phyloP scores from a whole-genome alignment of 2,113 vertebrate species.

The Mormyrus lacerda region DNA sequence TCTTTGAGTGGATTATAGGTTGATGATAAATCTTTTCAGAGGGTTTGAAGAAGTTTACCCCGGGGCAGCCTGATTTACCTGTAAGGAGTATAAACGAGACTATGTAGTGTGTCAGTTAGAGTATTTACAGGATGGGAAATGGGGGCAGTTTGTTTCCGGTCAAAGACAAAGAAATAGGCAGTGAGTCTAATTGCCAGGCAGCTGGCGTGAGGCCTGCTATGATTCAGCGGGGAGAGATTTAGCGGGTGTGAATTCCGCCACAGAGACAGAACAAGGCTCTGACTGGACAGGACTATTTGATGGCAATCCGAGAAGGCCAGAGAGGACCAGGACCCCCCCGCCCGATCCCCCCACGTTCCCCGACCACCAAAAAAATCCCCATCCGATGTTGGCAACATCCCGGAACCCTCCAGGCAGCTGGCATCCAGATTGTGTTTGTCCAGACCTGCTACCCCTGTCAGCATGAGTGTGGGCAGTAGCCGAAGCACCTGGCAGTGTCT shows the following conservation, averaged over 20 bases:
- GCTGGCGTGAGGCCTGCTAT: not conserved
- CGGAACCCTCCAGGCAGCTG: not conserved
- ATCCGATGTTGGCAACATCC: not conserved
- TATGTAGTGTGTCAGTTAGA: too few species aligned
- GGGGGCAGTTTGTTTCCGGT: not conserved
- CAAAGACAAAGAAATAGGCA: not conserved
- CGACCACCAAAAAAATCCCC: not conserved
- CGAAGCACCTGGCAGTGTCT: not conserved
- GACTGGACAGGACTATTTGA: constrained; percentile 11
- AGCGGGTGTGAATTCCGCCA: constrained; percentile 15
- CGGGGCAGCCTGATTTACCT: not conserved
- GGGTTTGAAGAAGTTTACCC: not conserved
- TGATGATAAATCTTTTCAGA: not conserved
- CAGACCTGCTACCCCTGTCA: not conserved
- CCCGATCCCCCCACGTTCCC: not conserved
- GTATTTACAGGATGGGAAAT: not conserved
- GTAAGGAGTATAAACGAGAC: not conserved
- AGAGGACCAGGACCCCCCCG: not conserved
- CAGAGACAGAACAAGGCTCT: not conserved
- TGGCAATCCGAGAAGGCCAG: not conserved
- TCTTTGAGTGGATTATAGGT: not conserved
- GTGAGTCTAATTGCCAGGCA: constrained; percentile 1
- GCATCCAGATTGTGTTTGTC: not conserved
- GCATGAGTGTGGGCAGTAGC: not conserved
- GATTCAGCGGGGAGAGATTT: constrained; percentile 17